A percentile compares a stretch with the other conserved stretches of the same genome.
Evolutionary conservation across 2,888 invertebrate genomes (phyloP).

Genomic region (Elaeidobius kamerunicus): DNA sequence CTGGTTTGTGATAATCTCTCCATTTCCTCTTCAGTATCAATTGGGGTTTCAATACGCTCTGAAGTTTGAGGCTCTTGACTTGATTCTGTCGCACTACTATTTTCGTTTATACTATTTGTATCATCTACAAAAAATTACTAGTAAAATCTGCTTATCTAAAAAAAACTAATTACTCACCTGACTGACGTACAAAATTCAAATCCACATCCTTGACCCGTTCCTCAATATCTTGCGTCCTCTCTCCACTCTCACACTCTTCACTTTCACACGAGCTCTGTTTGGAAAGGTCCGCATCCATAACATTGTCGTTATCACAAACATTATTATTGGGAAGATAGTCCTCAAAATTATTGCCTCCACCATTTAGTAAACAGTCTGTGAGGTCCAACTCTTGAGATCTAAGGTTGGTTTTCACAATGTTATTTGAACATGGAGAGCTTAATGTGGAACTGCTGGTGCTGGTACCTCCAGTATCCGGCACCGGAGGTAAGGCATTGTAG

Average conservation of each 20-base stretch:
- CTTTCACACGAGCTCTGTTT: slow-evolving; percentile 22
- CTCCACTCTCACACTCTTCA: slow-evolving; percentile 23
- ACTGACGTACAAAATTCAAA: slow-evolving; percentile 25
- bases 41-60: slow-evolving; percentile 12
- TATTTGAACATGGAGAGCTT: slow-evolving; percentile 20
- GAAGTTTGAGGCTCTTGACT: slow-evolving; percentile 30
- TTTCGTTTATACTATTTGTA: slow-evolving; percentile 25
- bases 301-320: slow-evolving; percentile 40
- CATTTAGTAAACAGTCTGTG: slow-evolving; percentile 35
- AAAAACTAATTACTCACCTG: slow-evolving; percentile 21
- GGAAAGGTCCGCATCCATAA: slow-evolving; percentile 14
- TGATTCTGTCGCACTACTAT: slow-evolving; percentile 29
- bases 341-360: slow-evolving; percentile 34
- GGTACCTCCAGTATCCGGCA: slow-evolving; percentile 25
- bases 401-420: slow-evolving; percentile 27
- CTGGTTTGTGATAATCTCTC: slow-evolving; percentile 19
- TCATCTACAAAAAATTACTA: slow-evolving; percentile 22
- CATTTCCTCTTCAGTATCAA: slow-evolving; percentile 23
- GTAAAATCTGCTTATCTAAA: background rate
- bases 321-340: slow-evolving; percentile 46
- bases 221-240: slow-evolving; percentile 14
- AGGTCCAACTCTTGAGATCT: slow-evolving; percentile 24
- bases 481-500: slow-evolving; percentile 16
- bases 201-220: slow-evolving; percentile 16
- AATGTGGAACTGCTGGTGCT: slow-evolving; percentile 8